Base-by-base conservation (phyloP, 2,113 vertebrate genomes). In the Phyllostomus hastatus region DNA sequence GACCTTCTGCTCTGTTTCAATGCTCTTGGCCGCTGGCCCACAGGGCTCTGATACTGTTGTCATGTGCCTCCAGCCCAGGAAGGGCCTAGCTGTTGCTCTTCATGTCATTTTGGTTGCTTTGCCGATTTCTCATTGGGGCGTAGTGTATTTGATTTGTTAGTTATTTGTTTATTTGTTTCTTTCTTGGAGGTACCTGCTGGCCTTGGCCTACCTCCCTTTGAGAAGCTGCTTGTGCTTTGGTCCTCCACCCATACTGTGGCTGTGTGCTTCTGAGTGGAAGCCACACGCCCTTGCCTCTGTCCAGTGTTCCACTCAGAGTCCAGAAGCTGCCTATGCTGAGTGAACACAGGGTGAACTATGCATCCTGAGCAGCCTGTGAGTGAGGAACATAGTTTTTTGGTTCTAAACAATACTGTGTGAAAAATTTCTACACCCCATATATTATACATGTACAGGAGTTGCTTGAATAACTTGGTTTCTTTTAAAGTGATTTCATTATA, bases 1-100 rank as follows among this genome's bases (percentile, higher is more conserved):
- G 98, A 98, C 97, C 96, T 61, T 54, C 50, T 78, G 80, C 41
- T 70, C 76, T 38, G 88, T 50, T 57, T 79, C 3, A 0, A 24
- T 3, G 14, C 26, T 84, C 43, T 66, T 91, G 92, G 81, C 78
- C 48, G 4, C 11, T 81, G 57, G 64, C 17, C 73, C 17, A 6
- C 0, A 17, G 52, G 31, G 33, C 75, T 87, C 14, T 15, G 91
- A 64, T 72, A 19, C 72, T 46, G 1, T 22, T 86, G n/a, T 66
- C 81, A 86, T 66, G 52, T 90, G 80, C 72, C 70, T 41, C 24
- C 19, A 46, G 48, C 3, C 38, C 52, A 38, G 82, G 57, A 82
- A 94, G 75, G 64, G 19, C 82, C 80, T 83, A 10, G 7, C 17
- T 41, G 1, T 64, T 72, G 92, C 54, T 78, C 10, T 72, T 92